A percentile compares a stretch with the other conserved stretches of the same genome.
phyloP scores from a whole-genome alignment of 2,113 vertebrate species.

The Paedocypris sp. region DNA sequence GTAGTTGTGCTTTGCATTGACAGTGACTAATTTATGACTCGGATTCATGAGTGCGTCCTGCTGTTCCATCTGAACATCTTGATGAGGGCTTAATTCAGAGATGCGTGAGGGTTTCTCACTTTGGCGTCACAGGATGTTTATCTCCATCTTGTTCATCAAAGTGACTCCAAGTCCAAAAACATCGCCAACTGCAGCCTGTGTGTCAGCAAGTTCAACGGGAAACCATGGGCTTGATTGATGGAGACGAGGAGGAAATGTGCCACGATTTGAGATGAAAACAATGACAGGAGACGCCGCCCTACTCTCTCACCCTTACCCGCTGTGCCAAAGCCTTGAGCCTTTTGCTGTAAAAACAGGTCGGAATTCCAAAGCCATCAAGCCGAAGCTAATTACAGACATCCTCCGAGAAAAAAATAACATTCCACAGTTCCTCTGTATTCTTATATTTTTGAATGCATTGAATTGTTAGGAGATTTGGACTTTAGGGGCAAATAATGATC shows the following conservation, averaged over 20 bases:
- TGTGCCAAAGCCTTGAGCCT: constrained; percentile 1
- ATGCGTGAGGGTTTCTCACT: constrained; percentile 8
- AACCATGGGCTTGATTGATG: constrained; percentile 25
- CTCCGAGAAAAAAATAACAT: constrained; percentile 29
- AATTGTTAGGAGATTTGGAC: background rate
- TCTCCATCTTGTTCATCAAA: constrained; percentile 34
- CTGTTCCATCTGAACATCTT: constrained; percentile 38
- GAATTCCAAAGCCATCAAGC: constrained; percentile 33
- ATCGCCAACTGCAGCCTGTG: background rate
- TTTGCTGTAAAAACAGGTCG: constrained; percentile 41
- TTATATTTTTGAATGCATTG: constrained; percentile 23
- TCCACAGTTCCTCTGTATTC: constrained; percentile 1
- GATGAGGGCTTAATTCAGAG: constrained; percentile 31
- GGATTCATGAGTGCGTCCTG: constrained; percentile 19
- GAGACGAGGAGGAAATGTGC: constrained; percentile 26
- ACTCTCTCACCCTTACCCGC: background rate
- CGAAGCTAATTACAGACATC: constrained; percentile 47
- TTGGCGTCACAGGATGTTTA: constrained; percentile 10
- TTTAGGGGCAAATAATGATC: background rate
- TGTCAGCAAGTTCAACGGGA: constrained; percentile 17
- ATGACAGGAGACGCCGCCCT: constrained; percentile 28
- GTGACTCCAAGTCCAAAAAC: constrained; percentile 14
- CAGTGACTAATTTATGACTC: background rate
- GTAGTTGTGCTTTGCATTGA: constrained; percentile 26
- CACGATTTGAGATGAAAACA: constrained; percentile 23